Evolutionary conservation across 2,888 invertebrate genomes (phyloP).

Genomic region (Drosophila recens): DNA sequence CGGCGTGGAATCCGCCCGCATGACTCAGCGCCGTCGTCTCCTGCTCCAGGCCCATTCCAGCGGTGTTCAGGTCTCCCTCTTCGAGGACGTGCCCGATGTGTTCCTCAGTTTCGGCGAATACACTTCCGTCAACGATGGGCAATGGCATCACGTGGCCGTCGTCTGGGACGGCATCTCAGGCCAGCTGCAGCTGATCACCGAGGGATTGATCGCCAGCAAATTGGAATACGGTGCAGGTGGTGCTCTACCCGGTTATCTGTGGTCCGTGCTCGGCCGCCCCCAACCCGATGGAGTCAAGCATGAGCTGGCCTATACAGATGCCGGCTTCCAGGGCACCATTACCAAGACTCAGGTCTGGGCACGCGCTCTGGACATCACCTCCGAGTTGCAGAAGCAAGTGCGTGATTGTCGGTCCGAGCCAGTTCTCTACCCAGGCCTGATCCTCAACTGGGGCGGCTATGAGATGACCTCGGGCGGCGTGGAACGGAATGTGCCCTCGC

Average conservation of each 20-base stretch:
- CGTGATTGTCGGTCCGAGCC: conserved; percentile 96
- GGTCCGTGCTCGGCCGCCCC: conserved; percentile 96
- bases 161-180: conserved; percentile 98
- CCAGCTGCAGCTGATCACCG: conserved; percentile 95
- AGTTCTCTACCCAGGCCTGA: conserved; percentile 93
- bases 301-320: conserved; percentile 90
- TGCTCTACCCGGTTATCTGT: conserved; percentile 93
- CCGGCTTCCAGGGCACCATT: conserved; percentile 97
- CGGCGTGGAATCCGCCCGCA: conserved; percentile 93
- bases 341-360: conserved; percentile 98
- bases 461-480: conserved; percentile 95
- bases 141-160: conserved; percentile 98
- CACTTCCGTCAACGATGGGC: conserved; percentile 97
- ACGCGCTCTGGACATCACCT: conserved; percentile 94
- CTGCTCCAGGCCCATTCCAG: conserved; percentile 96
- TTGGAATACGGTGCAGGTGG: conserved; percentile 95
- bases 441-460: conserved; percentile 97
- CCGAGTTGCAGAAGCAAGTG: conserved; percentile 97
- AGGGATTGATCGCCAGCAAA: conserved; percentile 97
- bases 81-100: conserved; percentile 94
- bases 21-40: conserved; percentile 91
- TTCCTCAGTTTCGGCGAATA: conserved; percentile 96
- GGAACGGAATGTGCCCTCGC: conserved; percentile 95
- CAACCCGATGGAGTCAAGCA: conserved; percentile 88
- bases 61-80: conserved; percentile 96